Evolutionary conservation across 2,888 invertebrate genomes (phyloP), one percentile per base, ranked within the genome.

Genomic region (Drosophila falleni): DNA sequence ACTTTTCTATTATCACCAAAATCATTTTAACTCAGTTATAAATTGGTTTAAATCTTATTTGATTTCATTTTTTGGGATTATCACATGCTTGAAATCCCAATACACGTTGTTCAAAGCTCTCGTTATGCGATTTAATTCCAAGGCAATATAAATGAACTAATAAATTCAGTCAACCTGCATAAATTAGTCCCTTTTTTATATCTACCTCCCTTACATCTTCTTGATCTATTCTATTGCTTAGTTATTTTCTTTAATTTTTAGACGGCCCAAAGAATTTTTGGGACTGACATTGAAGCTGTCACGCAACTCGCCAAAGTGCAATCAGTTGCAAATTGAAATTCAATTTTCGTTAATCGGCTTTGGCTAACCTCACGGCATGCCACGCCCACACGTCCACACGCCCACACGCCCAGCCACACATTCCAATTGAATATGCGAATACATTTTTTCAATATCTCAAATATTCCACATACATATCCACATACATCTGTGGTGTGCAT

Each of bases 311-410:
- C 47, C 64, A 50, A 53, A 79, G 70, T 86, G 83, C 86, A 81
- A 85, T 87, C 88, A 85, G 71, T 85, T 73, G 64, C 72, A 79
- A 87, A 89, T 81, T 71, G 72, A 73, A 86, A 86, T 86, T 85
- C 72, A 89, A 88, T 86, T 88, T 85, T 73, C 71, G 69, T 76
- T 89, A 82, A 86, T 88, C 86, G 86, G 88, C 83, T 86, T 86
- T 71, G 74, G 64, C 55, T 80, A 87, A 87, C 73, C 81, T 65
- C 61, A 67, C 31, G 56, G 49, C 70, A 72, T 61, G 59, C 60
- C 70, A 63, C 71, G 53, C 71, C 72, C 49, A 31, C n/a, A 39
- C 42, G 60, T 37, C 47, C 41, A 39, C 37, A 39, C 16, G 47
- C 29, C 29, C 29, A 29, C 29, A 29, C 1, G 15, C 39, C 23